These are phyloP conservation scores for Apteryx owenii DNA, from an alignment of 2,113 vertebrate species.

Conservation along the genomic window DNA sequence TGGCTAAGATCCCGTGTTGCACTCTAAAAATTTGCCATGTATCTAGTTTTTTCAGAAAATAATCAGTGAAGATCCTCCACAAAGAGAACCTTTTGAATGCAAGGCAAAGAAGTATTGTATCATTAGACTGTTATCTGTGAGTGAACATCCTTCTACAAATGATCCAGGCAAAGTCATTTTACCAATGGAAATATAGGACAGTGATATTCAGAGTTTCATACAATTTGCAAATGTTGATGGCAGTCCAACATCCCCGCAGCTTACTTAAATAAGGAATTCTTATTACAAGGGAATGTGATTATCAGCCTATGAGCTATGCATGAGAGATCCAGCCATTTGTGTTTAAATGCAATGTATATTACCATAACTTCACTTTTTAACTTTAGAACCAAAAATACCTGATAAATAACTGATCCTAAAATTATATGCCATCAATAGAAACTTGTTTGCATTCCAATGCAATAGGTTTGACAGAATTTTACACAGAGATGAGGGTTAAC, in stretches of 20 bases:
- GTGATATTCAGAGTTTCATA: background rate
- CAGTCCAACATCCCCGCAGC: background rate
- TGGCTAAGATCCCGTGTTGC: background rate
- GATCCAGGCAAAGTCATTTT: background rate
- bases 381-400: background rate
- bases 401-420: background rate
- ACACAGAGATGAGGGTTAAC: background rate
- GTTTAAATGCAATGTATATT: background rate
- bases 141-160: background rate
- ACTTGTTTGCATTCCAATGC: background rate
- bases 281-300: background rate
- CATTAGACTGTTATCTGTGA: background rate
- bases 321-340: background rate
- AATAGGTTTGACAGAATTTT: background rate
- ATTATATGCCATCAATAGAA: background rate
- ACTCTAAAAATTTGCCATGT: background rate
- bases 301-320: background rate
- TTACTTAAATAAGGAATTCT: background rate
- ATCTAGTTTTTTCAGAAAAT: background rate
- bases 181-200: background rate
- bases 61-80: background rate
- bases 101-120: background rate
- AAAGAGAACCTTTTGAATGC: background rate
- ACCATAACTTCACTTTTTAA: background rate
- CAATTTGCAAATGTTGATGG: background rate